Evolutionary conservation across 2,113 vertebrate genomes (phyloP), one percentile per base, ranked within the genome.

Genomic region (Rhea americana): DNA sequence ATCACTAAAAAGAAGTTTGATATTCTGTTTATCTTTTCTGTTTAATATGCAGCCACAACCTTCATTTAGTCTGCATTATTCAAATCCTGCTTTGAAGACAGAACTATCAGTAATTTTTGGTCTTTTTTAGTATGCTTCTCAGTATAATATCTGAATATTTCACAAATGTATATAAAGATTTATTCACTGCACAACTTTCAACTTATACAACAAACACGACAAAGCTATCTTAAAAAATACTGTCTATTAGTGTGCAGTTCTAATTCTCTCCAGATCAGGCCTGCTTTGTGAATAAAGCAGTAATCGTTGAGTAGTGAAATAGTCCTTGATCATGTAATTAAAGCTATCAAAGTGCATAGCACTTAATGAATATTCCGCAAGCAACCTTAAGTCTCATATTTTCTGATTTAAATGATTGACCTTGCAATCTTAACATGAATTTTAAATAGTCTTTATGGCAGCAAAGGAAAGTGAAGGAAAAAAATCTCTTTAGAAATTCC

Each of bases 141-240:
- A 68, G 24, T 82, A 30, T 62, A 82, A 32, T 45, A 89, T 92
- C 81, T 89, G 71, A 86, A 61, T 92, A 82, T 72, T 89, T 90
- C 70, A 70, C 77, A 48, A 56, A 86, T 68, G 11, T 75, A 30
- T 78, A 28, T 47, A 83, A 19, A 85, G 16, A 11, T 71, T 87
- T 91, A 56, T 94, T 92, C 85, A 53, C 68, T 90, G 56, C 26
- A 1, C 88, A 17, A 78, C 66, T 89, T 94, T 62, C 58, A 84
- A 41, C 53, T 86, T 86, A 59, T 1, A 3, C 61, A 75, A 88
- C 59, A 83, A 93, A 86, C 20, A 25, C 82, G 61, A 25, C 51
- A 89, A 65, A 51, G 28, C 78, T 68, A 26, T 66, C 39, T 28
- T 80, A 73, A 90, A 56, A 89, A 72, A 3, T 61, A 37, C 7